A percentile compares a stretch with the other conserved stretches of the same genome.
phyloP scores from a whole-genome alignment of 2,888 invertebrate species.

The Dexiosoma caninum region DNA sequence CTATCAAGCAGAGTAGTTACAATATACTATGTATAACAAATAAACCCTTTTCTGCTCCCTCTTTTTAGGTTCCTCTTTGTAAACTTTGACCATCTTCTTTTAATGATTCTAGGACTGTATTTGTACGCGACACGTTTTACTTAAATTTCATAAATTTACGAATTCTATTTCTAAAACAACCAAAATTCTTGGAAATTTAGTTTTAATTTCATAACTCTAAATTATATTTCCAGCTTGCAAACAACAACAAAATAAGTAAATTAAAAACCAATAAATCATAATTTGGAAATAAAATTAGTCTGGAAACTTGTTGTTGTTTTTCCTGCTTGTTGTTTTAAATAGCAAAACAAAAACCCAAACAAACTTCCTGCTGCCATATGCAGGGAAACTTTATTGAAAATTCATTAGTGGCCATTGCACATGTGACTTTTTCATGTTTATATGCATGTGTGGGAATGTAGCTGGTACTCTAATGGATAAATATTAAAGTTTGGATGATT shows the following conservation, averaged over 20 bases:
- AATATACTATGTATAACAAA: too few relatives aligned
- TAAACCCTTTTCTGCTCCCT: too few relatives aligned
- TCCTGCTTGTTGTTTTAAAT: neutral
- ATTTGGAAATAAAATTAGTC: constrained; percentile 68
- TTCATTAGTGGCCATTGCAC: constrained; percentile 71
- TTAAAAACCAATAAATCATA: constrained; percentile 75
- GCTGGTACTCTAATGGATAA: neutral
- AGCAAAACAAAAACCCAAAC: neutral
- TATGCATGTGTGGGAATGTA: neutral
- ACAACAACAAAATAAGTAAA: constrained; percentile 72
- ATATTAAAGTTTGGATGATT: constrained; percentile 43
- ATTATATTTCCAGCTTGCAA: constrained; percentile 38
- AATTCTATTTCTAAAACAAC: too few relatives aligned
- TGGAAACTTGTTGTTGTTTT: constrained; percentile 9
- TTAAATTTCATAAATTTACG: too few relatives aligned
- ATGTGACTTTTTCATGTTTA: neutral
- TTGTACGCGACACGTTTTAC: too few relatives aligned
- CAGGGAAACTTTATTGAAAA: constrained; percentile 70
- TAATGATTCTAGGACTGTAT: too few relatives aligned
- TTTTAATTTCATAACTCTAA: constrained; percentile 6
- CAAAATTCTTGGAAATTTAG: too few relatives aligned
- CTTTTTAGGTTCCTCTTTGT: too few relatives aligned
- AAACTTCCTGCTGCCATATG: constrained; percentile 8
- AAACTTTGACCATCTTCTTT: too few relatives aligned
- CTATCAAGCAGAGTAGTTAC: too few relatives aligned